Base-by-base conservation (phyloP, 2,888 invertebrate genomes). In the Sicus ferrugineus region DNA sequence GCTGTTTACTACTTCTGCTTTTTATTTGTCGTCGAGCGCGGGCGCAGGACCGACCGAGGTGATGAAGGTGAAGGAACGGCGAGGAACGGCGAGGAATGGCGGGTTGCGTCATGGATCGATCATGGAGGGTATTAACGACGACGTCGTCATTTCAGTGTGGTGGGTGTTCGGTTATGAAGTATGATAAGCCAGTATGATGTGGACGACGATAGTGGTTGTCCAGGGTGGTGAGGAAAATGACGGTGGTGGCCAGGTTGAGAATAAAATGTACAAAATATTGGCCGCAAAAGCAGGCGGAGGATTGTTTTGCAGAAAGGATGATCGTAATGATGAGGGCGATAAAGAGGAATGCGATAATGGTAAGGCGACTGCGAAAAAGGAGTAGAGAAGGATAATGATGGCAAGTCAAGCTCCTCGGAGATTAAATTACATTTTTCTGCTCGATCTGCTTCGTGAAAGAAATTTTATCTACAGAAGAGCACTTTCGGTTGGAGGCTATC, bases 381-480 rank as follows among this genome's bases (percentile, higher is more conserved):
- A 7, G 9, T 1, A 9, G 52, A 34, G 14, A 34, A 34, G 7
- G 34, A 1, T 34, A 14, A 34, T 34, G 34, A 34, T 1, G 34
- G 14, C 7, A 14, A 34, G 34, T 34, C 7, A 34, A 34, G n/a
- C 34, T 19, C 14, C 14, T 34, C 26, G 31, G n/a, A 64, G 63
- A 48, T 64, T 19, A 14, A 64, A 64, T 48, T 48, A 64, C 48
- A 50, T 64, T 64, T 31, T 64, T 64, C 63, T 64, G 50, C 48
- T 64, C 63, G 50, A 64, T 64, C 26, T n/a, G 38, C 38, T 61
- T 38, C 61, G 38, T 30, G 56, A 9, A 56, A 16, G 23, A 28
- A 23, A 38, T 21, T 61, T 38, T 38, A 38, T 38, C 23, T 38
- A 3, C 7, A 59, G 4, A 58, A 58, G n/a, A 34, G 34, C 1